Conservation (phyloP, 2,797 vertebrate species). For the Rallus crepitans region DNA sequence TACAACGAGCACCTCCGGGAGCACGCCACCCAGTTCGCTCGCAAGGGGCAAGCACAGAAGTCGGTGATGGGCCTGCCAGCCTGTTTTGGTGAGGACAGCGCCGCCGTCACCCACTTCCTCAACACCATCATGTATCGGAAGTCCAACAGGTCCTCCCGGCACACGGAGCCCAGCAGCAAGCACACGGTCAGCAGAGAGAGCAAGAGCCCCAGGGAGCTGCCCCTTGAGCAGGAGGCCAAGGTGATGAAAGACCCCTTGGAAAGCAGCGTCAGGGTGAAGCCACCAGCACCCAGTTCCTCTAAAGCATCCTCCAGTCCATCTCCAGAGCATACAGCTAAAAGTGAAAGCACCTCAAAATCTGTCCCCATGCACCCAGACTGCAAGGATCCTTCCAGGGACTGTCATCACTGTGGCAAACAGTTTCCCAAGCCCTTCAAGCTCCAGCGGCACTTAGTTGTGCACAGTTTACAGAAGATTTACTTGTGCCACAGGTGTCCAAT, state of each 20-base stretch:
- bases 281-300: neutral
- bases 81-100: constrained; percentile 85
- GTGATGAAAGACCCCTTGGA: constrained; percentile 69
- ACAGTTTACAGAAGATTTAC: constrained; percentile 96
- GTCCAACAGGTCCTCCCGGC: constrained; percentile 78
- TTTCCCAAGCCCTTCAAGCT: constrained; percentile 99
- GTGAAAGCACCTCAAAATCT: constrained; percentile 81
- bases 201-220: constrained; percentile 61
- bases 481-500: constrained; percentile 93
- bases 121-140: constrained; percentile 88
- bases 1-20: constrained; percentile 97
- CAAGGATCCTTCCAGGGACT: constrained; percentile 96
- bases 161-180: constrained; percentile 70
- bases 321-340: constrained; percentile 80
- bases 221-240: constrained; percentile 62
- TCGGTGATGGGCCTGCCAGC: constrained; percentile 86
- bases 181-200: constrained; percentile 66
- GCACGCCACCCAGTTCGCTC: constrained; percentile 94
- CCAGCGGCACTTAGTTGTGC: constrained; percentile 96
- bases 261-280: constrained; percentile 57
- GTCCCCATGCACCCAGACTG: constrained; percentile 92
- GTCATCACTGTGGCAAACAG: constrained; percentile 97
- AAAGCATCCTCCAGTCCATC: neutral
- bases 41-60: constrained; percentile 89
- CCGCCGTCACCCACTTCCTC: constrained; percentile 88